phyloP scores from a whole-genome alignment of 2,113 vertebrate genomes.

The Merops nubicus region DNA sequence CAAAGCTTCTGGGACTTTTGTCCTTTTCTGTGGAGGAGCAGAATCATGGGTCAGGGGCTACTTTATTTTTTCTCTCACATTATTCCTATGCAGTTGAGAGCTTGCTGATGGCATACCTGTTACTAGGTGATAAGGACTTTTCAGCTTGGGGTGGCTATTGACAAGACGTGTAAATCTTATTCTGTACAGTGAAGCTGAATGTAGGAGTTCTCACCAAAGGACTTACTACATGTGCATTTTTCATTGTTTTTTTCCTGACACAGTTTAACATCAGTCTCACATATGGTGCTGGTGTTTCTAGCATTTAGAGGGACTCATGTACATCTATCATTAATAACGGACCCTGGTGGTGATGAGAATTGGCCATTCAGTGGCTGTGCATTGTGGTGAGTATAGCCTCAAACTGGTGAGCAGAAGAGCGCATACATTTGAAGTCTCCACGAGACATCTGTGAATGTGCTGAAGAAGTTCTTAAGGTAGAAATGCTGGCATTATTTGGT shows the following conservation, averaged over 20 bases:
- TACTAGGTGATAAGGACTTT: neutral
- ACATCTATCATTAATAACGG: neutral
- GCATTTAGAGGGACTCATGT: neutral
- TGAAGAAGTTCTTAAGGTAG: constrained; percentile 46
- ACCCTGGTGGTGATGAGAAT: neutral
- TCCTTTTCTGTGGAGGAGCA: neutral
- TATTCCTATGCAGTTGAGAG: neutral
- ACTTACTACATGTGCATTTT: neutral
- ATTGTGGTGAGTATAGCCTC: neutral
- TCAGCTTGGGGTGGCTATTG: neutral
- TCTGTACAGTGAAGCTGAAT: neutral
- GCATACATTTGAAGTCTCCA: constrained; percentile 15
- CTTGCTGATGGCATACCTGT: neutral
- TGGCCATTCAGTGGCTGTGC: neutral
- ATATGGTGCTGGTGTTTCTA: neutral
- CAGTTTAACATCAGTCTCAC: neutral
- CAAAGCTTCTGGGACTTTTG: neutral
- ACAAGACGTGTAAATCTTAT: neutral
- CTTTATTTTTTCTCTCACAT: neutral
- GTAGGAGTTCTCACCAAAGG: neutral
- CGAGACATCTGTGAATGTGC: constrained; percentile 64
- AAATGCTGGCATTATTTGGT: constrained; percentile 50
- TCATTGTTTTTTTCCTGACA: neutral
- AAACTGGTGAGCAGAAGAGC: neutral
- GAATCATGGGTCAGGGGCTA: neutral